Evolutionary conservation across 1,140 invertebrate species (phyloP).

Genomic region (Maconellicoccus hirsutus): DNA sequence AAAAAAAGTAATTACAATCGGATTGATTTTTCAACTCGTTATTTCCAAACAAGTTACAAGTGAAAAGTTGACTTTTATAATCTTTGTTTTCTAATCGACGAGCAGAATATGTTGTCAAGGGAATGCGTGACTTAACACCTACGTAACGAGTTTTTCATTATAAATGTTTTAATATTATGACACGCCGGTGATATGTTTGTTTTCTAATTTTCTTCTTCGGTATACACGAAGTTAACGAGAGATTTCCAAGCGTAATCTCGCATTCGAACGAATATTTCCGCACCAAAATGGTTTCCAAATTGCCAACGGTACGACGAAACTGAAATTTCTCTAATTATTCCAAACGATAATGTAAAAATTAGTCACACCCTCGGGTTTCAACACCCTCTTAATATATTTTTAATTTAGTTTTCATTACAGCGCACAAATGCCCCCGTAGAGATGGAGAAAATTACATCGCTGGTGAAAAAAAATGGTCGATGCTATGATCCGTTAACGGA

Average conservation of each 20-base stretch:
- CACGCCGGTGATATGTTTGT: slow-evolving; percentile 2
- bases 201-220: background rate
- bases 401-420: slow-evolving; percentile 1
- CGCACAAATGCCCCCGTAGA: background rate
- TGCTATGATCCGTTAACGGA: background rate
- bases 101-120: background rate
- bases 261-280: too few relatives aligned
- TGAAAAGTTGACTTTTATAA: background rate
- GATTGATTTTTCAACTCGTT: background rate
- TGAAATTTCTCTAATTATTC: background rate
- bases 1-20: background rate
- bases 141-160: slow-evolving; percentile 5
- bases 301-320: background rate
- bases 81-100: background rate
- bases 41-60: background rate
- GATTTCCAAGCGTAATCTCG: too few relatives aligned
- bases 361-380: background rate
- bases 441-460: background rate
- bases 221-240: too few relatives aligned
- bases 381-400: background rate
- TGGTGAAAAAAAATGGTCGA: background rate
- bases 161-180: slow-evolving; percentile 1
- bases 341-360: background rate
- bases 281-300: too few relatives aligned
- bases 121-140: slow-evolving; percentile 7